These are phyloP conservation scores for Phodopus roborovskii DNA, from an alignment of 2,113 vertebrate species.

Conservation along the genomic window DNA sequence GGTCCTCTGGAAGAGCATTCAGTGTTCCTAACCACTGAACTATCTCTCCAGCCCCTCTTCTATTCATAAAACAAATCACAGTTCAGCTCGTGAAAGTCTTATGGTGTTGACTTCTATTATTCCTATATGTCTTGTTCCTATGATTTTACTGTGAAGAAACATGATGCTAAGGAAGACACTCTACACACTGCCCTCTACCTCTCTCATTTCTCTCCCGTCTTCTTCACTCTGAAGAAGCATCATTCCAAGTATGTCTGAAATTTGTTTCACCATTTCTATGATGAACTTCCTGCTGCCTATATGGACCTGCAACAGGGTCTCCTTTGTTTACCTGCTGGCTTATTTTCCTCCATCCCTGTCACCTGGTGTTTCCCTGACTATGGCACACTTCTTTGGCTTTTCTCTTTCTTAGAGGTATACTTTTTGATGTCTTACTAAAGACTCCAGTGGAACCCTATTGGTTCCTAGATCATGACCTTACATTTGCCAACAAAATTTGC, in stretches of 20 bases:
- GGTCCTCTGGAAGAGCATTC: too few relatives aligned
- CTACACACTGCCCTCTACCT: not conserved
- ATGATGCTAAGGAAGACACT: not conserved
- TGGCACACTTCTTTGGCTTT: not conserved
- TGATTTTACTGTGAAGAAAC: not conserved
- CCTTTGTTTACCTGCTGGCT: not conserved
- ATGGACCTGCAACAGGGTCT: not conserved
- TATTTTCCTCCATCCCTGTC: not conserved
- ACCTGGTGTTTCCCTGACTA: not conserved
- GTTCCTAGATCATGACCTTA: not conserved
- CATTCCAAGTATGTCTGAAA: not conserved
- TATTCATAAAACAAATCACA: not conserved
- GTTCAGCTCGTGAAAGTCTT: not conserved
- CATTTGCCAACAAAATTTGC: not conserved
- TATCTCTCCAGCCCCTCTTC: not conserved
- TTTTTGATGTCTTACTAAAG: not conserved
- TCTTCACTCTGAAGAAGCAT: not conserved
- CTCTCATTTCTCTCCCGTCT: not conserved
- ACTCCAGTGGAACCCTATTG: not conserved
- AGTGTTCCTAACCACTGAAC: too few relatives aligned
- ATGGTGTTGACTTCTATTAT: not conserved
- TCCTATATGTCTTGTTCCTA: not conserved
- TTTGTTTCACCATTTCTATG: not conserved
- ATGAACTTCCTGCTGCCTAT: not conserved
- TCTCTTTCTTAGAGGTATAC: not conserved